Evolutionary conservation across 2,888 invertebrate species (phyloP).

Genomic region (Lamproptera curius): DNA sequence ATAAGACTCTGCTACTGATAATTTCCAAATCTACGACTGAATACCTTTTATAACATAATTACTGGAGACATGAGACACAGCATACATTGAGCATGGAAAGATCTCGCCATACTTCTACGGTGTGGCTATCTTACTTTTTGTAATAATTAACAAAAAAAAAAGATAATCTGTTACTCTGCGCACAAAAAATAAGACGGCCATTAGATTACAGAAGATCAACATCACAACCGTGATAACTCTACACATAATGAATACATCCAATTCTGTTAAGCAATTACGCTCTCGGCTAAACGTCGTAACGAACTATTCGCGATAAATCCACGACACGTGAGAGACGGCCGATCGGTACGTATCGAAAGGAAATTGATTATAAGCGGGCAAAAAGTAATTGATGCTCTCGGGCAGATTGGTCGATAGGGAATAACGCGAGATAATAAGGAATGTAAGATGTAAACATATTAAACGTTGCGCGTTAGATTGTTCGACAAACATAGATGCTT

Average conservation of each 20-base stretch:
- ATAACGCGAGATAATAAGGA: conserved; percentile 3
- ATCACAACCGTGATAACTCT: neutral
- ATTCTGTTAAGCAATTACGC: conserved; percentile 7
- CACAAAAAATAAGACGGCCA: neutral
- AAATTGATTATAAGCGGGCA: conserved; percentile 12
- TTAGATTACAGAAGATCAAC: neutral
- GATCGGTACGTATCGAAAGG: conserved; percentile 1
- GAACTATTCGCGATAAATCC: conserved; percentile 10
- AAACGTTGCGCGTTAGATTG: neutral
- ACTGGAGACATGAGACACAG: too few species aligned
- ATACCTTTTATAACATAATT: too few species aligned
- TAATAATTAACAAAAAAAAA: too few species aligned
- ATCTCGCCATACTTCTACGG: too few species aligned
- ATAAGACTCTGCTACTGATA: too few species aligned
- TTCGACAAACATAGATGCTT: neutral
- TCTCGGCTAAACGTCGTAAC: conserved; percentile 3
- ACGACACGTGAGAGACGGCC: neutral
- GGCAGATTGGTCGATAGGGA: neutral
- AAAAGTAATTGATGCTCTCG: conserved; percentile 10
- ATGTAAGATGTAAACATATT: conserved; percentile 1
- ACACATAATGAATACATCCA: neutral
- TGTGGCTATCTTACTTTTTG: too few species aligned
- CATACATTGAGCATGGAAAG: too few species aligned
- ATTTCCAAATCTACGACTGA: too few species aligned
- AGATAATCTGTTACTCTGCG: too few species aligned